Evolutionary conservation across 2,797 vertebrate species (phyloP).

Genomic region (Chelmon rostratus): DNA sequence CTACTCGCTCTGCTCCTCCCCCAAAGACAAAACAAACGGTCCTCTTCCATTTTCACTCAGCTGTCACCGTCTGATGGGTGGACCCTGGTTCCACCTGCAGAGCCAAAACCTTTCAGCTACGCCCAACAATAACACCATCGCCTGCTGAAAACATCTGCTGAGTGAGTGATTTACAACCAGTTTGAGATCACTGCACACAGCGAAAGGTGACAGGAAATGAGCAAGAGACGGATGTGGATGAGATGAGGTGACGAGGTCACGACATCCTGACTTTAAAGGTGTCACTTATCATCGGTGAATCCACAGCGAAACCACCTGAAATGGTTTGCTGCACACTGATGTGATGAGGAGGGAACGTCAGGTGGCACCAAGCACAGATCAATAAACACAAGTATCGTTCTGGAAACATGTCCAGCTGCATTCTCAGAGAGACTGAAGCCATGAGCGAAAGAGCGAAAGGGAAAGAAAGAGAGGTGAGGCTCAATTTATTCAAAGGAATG

Average conservation of each 20-base stretch:
- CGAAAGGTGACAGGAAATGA: not conserved
- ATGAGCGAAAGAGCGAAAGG: not conserved
- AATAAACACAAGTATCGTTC: slow-evolving; percentile 15
- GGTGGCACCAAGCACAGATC: not conserved
- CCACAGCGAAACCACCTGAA: not conserved
- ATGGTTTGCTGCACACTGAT: not conserved
- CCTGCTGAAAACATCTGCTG: slow-evolving; percentile 5
- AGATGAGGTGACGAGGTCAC: not conserved
- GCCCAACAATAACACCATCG: not conserved
- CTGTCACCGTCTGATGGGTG: not conserved
- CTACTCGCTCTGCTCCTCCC: not conserved
- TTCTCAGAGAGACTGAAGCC: slow-evolving; percentile 37
- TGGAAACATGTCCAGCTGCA: slow-evolving; percentile 62
- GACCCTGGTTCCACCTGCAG: slow-evolving; percentile 22
- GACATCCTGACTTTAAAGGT: not conserved
- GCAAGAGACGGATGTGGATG: not conserved
- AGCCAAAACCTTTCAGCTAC: not conserved
- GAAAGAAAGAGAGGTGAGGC: not conserved
- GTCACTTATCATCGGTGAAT: not conserved
- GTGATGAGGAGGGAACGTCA: not conserved
- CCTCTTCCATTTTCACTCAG: slow-evolving; percentile 10
- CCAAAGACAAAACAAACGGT: slow-evolving; percentile 6
- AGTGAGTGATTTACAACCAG: slow-evolving; percentile 1
- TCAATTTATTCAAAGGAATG: too few relatives aligned
- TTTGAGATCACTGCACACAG: not conserved